A percentile compares a stretch with the other conserved stretches of the same genome.
Evolutionary conservation across 2,888 invertebrate genomes (phyloP).

Genomic region (Quadroppia sp.): DNA sequence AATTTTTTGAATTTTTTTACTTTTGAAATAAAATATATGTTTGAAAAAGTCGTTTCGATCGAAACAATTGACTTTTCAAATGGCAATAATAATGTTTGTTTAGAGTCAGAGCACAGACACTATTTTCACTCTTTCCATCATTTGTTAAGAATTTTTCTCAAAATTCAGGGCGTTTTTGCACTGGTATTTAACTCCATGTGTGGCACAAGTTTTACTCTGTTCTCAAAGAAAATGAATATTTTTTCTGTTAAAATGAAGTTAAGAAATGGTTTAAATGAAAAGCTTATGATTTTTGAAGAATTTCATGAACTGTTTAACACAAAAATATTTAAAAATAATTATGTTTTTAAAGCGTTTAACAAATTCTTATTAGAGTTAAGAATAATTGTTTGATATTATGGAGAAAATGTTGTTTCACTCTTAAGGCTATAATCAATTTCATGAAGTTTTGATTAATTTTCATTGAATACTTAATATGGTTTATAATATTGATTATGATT

Average conservation of each 20-base stretch:
- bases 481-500: no score
- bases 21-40: no score
- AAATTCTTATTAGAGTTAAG: not conserved
- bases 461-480: not conserved
- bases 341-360: not conserved
- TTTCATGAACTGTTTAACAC: not conserved
- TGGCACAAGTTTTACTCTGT: not conserved
- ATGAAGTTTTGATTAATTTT: not conserved
- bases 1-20: no score
- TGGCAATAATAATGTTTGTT: no score
- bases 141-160: no score
- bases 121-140: no score
- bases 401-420: not conserved
- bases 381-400: not conserved
- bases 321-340: not conserved
- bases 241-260: not conserved
- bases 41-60: no score
- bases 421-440: conserved; percentile 14
- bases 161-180: no score
- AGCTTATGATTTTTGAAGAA: not conserved
- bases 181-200: not conserved
- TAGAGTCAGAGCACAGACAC: no score
- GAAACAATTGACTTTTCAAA: no score
- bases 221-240: not conserved
- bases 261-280: not conserved